Percentiles rank a stretch among this genome's conserved stretches.
These are phyloP conservation scores for Eriosoma lanigerum DNA, from an alignment of 1,140 invertebrate genomes.

Conservation along the genomic window DNA sequence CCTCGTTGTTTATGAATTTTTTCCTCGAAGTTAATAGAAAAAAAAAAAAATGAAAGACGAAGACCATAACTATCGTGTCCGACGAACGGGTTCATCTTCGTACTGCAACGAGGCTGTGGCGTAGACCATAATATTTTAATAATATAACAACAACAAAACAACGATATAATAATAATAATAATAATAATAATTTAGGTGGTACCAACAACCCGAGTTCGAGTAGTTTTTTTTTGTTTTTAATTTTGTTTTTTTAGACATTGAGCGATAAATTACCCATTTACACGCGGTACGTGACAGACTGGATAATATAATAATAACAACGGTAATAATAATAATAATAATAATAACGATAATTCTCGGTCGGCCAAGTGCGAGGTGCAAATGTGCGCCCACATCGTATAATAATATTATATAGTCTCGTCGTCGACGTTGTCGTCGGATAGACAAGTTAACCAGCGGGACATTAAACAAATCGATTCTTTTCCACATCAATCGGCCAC, in stretches of 20 bases:
- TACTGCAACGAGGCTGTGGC: neutral
- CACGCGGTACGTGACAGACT: slow-evolving; percentile 38
- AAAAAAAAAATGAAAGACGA: too few species aligned
- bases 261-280: slow-evolving; percentile 49
- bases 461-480: slow-evolving; percentile 51
- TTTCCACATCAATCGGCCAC: slow-evolving; percentile 40
- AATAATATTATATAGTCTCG: too few species aligned
- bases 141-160: neutral
- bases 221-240: slow-evolving; percentile 22
- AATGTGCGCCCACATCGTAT: slow-evolving; percentile 46
- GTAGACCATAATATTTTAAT: neutral
- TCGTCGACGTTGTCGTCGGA: neutral
- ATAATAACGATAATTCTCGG: slow-evolving; percentile 16
- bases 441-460: slow-evolving; percentile 47
- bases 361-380: slow-evolving; percentile 7
- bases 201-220: slow-evolving; percentile 25
- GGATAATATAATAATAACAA: slow-evolving; percentile 13
- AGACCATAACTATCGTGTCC: neutral
- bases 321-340: slow-evolving; percentile 25
- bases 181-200: slow-evolving; percentile 4
- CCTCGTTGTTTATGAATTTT: neutral
- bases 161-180: neutral
- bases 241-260: neutral
- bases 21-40: neutral
- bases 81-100: neutral